Evolutionary conservation across 23 tunicate species (phyloP).

Genomic region (Corella eumyota): DNA sequence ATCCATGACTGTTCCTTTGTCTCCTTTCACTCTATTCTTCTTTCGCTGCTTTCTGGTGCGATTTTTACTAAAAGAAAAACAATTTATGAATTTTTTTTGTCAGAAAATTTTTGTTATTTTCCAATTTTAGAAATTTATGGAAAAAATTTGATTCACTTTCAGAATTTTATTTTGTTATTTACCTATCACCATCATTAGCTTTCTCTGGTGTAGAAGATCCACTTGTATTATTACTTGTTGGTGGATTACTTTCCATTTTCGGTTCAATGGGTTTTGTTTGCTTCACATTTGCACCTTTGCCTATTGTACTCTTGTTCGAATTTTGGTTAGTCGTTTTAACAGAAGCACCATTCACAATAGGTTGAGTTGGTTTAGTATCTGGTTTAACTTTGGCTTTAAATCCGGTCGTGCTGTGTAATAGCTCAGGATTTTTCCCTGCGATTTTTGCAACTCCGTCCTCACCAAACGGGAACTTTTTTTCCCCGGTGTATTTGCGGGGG

Average conservation of each 20-base stretch:
- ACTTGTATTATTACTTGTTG: slow-evolving; percentile 21
- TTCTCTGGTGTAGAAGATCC: slow-evolving; percentile 28
- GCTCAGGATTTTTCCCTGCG: no score
- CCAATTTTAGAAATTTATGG: background rate
- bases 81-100: background rate
- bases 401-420: no score
- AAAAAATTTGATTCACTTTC: background rate
- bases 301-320: background rate
- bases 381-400: background rate
- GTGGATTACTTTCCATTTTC: background rate
- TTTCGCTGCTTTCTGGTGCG: slow-evolving; percentile 22
- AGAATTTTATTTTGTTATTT: background rate
- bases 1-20: slow-evolving; percentile 26
- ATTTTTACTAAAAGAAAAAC: slow-evolving; percentile 4
- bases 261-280: background rate
- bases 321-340: background rate
- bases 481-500: no score
- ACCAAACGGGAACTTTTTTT: no score
- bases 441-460: no score
- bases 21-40: slow-evolving; percentile 18
- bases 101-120: background rate
- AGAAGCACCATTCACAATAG: background rate
- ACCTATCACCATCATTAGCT: slow-evolving; percentile 17
- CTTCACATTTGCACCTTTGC: background rate
- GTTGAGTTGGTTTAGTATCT: background rate